phyloP scores from a whole-genome alignment of 2,113 vertebrate genomes.

The Pluvianellus socialis region DNA sequence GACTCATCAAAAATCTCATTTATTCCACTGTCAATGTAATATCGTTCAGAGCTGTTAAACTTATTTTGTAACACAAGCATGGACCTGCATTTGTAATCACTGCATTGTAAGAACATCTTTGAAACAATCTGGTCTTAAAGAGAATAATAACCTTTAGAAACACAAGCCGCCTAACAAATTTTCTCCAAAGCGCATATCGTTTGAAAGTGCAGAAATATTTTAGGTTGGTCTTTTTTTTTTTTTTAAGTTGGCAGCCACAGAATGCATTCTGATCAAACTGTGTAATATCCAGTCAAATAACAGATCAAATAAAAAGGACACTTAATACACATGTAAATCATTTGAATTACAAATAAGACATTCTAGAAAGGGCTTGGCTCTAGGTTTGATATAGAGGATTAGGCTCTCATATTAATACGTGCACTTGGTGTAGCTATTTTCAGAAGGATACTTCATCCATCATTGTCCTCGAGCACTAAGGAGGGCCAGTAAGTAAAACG shows the following conservation, averaged over 20 bases:
- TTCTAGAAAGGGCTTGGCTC: conserved; percentile 66
- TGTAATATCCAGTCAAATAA: conserved; percentile 53
- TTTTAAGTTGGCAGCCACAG: neutral
- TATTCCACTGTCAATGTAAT: neutral
- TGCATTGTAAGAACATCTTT: neutral
- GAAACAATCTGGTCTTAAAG: neutral
- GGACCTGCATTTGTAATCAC: neutral
- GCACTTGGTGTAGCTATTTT: conserved; percentile 81
- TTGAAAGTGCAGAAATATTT: conserved; percentile 16
- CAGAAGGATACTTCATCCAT: conserved; percentile 74
- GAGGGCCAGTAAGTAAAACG: conserved; percentile 70
- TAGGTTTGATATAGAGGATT: conserved; percentile 63
- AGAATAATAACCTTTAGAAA: neutral
- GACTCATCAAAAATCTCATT: neutral
- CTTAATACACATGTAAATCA: conserved; percentile 75
- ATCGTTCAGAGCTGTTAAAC: neutral
- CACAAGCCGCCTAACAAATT: neutral
- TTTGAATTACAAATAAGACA: conserved; percentile 77
- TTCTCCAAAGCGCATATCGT: neutral
- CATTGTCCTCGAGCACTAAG: conserved; percentile 69
- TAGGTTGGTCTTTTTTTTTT: neutral
- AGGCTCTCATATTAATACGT: conserved; percentile 69
- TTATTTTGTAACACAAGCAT: neutral
- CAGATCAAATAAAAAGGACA: conserved; percentile 63
- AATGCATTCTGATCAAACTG: conserved; percentile 50